phyloP scores from a whole-genome alignment of 2,113 vertebrate genomes.

The Syngnathus floridae region DNA sequence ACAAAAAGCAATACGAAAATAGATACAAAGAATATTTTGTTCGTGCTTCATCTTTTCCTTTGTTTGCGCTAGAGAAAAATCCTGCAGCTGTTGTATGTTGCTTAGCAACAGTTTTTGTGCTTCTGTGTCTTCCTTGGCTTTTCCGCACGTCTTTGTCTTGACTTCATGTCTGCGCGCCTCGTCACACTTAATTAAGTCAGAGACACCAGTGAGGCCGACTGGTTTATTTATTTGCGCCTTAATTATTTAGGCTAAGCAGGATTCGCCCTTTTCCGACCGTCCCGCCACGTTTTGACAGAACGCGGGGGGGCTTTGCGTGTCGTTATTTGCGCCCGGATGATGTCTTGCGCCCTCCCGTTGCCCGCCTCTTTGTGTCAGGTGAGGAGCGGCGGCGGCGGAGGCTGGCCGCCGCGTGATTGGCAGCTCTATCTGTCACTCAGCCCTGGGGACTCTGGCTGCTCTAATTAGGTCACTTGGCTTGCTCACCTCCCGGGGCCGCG shows the following conservation, averaged over 20 bases:
- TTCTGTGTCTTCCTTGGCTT: constrained; percentile 26
- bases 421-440: constrained; percentile 72
- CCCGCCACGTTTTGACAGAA: constrained; percentile 40
- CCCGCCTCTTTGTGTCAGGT: constrained; percentile 61
- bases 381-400: constrained; percentile 56
- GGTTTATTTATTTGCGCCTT: constrained; percentile 68
- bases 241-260: constrained; percentile 67
- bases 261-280: constrained; percentile 38
- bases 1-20: constrained; percentile 58
- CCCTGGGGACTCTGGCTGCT: constrained; percentile 62
- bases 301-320: constrained; percentile 39
- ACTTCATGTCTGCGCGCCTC: constrained; percentile 40
- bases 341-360: constrained; percentile 17
- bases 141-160: constrained; percentile 42
- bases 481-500: constrained; percentile 64
- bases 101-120: constrained; percentile 70
- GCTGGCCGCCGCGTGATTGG: constrained; percentile 61
- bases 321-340: constrained; percentile 36
- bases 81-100: constrained; percentile 76
- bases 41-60: constrained; percentile 16
- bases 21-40: constrained; percentile 52
- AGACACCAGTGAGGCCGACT: constrained; percentile 58
- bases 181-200: constrained; percentile 70
- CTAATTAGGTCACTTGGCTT: constrained; percentile 71
- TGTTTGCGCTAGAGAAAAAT: constrained; percentile 51